Evolutionary conservation across 37 sponge, comb jelly and placozoan species (phyloP).

Genomic region (Beroe ovata): DNA sequence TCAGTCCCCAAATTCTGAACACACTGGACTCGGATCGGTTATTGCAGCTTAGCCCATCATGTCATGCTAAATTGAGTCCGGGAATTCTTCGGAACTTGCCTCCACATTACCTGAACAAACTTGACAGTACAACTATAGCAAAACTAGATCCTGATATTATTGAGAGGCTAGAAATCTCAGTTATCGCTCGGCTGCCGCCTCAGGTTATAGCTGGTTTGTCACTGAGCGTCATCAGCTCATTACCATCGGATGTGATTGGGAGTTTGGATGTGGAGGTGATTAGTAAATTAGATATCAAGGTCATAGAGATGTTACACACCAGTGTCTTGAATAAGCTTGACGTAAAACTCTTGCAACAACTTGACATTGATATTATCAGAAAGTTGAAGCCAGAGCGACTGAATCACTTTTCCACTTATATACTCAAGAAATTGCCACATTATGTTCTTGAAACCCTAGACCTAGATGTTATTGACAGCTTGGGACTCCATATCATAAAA

Average conservation of each 20-base stretch:
- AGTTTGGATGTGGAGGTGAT: slow-evolving; percentile 29
- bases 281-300: not conserved
- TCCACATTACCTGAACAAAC: slow-evolving; percentile 18
- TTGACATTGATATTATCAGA: slow-evolving; percentile 52
- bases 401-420: not conserved
- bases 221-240: not conserved
- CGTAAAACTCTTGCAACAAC: slow-evolving; percentile 17
- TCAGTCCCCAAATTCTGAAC: not conserved
- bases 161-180: slow-evolving; percentile 6
- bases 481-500: slow-evolving; percentile 40
- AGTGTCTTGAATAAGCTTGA: slow-evolving; percentile 6
- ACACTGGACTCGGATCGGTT: slow-evolving; percentile 26
- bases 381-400: slow-evolving; percentile 1
- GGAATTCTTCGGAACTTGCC: not conserved
- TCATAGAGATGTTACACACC: slow-evolving; percentile 17
- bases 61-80: slow-evolving; percentile 20
- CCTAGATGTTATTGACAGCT: not conserved
- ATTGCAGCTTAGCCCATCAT: not conserved
- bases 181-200: not conserved
- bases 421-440: slow-evolving; percentile 17
- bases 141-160: slow-evolving; percentile 8
- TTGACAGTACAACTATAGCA: not conserved
- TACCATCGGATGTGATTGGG: slow-evolving; percentile 16
- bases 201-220: slow-evolving; percentile 3
- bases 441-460: slow-evolving; percentile 46